phyloP scores from a whole-genome alignment of 1,140 invertebrate species.

The Zaprionus tsacasi region DNA sequence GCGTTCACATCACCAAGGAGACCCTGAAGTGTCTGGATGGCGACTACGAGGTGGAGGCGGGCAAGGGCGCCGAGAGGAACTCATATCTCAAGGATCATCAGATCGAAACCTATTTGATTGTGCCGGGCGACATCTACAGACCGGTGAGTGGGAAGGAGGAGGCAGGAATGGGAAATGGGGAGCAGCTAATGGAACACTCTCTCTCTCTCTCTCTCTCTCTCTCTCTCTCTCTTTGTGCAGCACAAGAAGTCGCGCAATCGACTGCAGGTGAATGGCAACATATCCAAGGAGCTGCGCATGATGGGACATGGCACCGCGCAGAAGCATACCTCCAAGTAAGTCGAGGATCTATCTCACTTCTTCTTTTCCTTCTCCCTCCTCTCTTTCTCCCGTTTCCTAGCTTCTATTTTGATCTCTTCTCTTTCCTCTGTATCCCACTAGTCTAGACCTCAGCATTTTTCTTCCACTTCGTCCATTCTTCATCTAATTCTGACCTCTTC shows the following conservation, averaged over 20 bases:
- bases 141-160: slow-evolving; percentile 85
- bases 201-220: not conserved
- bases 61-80: slow-evolving; percentile 92
- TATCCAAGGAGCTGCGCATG: slow-evolving; percentile 93
- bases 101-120: slow-evolving; percentile 96
- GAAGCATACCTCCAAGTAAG: slow-evolving; percentile 89
- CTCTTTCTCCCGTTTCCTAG: not conserved
- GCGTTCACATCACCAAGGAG: slow-evolving; percentile 97
- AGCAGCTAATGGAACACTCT: not conserved
- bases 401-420: not conserved
- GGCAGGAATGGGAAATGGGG: not conserved
- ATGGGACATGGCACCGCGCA: slow-evolving; percentile 92
- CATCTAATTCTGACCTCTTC: too few relatives aligned
- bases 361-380: not conserved
- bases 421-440: too few relatives aligned
- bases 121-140: slow-evolving; percentile 89
- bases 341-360: slow-evolving; percentile 20
- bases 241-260: slow-evolving; percentile 86
- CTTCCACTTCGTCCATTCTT: too few relatives aligned
- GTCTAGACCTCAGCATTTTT: too few relatives aligned
- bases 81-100: slow-evolving; percentile 95
- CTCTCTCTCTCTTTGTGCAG: slow-evolving; percentile 29
- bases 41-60: slow-evolving; percentile 95
- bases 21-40: slow-evolving; percentile 93
- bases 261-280: slow-evolving; percentile 89